Conservation (phyloP, 2,113 vertebrate species). For the Morphnarchus princeps region DNA sequence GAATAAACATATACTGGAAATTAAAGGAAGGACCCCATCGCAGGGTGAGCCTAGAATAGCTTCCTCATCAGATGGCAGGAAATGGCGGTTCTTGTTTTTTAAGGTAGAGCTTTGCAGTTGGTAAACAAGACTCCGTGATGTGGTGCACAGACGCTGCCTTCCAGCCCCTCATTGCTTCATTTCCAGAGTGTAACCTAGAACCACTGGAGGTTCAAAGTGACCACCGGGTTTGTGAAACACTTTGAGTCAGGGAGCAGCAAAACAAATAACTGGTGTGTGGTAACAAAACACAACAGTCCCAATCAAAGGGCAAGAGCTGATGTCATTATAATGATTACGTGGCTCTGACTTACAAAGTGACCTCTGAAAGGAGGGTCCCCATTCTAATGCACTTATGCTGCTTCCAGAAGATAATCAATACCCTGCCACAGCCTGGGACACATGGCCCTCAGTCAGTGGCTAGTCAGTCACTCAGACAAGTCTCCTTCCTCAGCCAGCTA, state of each 20-base stretch:
- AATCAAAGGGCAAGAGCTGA: neutral
- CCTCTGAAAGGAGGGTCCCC: neutral
- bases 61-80: slow-evolving; percentile 4
- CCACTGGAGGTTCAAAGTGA: accelerated
- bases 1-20: slow-evolving; percentile 37
- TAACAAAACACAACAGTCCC: neutral
- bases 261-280: neutral
- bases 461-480: neutral
- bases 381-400: neutral
- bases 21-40: slow-evolving; percentile 48
- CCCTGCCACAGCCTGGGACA: neutral
- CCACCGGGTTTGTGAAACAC: neutral
- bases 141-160: neutral
- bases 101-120: neutral
- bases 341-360: neutral
- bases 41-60: slow-evolving; percentile 37
- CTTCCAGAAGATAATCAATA: neutral
- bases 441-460: neutral
- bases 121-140: slow-evolving; percentile 17
- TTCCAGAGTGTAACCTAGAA: neutral
- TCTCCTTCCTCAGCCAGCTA: neutral
- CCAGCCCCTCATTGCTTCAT: neutral
- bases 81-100: neutral
- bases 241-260: neutral
- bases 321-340: neutral